phyloP scores from a whole-genome alignment of 2,113 vertebrate genomes.

The Pygathrix nemaeus region DNA sequence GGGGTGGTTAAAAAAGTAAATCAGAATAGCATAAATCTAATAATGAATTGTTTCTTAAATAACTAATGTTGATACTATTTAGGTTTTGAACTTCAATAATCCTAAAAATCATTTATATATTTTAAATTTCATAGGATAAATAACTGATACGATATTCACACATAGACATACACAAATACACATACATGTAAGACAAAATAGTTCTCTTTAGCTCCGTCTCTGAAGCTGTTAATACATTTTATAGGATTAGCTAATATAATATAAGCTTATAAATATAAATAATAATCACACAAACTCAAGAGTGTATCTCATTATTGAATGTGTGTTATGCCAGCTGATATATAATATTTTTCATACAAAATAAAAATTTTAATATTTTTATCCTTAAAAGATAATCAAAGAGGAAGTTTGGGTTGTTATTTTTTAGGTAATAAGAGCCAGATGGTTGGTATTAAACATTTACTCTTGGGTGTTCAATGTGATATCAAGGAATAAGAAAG shows the following conservation, averaged over 20 bases:
- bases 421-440: not conserved
- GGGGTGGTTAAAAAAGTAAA: not conserved
- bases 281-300: not conserved
- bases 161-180: not conserved
- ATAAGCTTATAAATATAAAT: not conserved
- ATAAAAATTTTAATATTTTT: not conserved
- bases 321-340: not conserved
- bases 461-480: conserved; percentile 29
- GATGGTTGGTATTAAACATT: not conserved
- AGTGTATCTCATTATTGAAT: not conserved
- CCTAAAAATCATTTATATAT: not conserved
- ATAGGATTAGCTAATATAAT: not conserved
- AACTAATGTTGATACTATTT: not conserved
- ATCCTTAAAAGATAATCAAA: conserved; percentile 29
- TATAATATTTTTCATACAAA: too few relatives aligned
- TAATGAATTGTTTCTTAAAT: not conserved
- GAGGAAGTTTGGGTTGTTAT: not conserved
- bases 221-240: not conserved
- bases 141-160: not conserved
- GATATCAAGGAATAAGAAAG: conserved; percentile 1
- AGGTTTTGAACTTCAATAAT: not conserved
- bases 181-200: not conserved
- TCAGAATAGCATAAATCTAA: not conserved
- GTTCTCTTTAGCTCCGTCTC: not conserved
- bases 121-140: not conserved